Evolutionary conservation across 1,140 invertebrate species (phyloP), one percentile per base, ranked within the genome.

Genomic region (Meloidogyne chitwoodi): DNA sequence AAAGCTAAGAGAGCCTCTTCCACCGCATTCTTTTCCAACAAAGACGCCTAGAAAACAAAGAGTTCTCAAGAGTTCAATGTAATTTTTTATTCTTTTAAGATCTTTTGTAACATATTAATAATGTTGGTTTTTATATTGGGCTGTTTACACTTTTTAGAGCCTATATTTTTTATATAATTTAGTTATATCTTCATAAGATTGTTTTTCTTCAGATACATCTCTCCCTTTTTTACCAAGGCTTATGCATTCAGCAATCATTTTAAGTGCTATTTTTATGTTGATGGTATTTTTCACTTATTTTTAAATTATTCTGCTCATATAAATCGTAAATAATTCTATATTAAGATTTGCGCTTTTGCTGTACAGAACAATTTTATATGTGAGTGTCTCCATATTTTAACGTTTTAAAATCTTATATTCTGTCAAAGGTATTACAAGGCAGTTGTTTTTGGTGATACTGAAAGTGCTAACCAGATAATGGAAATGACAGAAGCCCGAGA

Each of bases 291-390:
- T 22, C 34, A 3, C 19, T 27, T 44, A 19, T n/a, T 19, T 31
- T 19, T 41, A 44, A 6, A n/a, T n/a, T 31, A 22, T 10, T 77
- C 1, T 1, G 27, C 38, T 8, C 16, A 8, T 71, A 27, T 19
- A 41, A 41, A 1, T 3, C 4, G 31, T 71, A 16, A 27, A 74
- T 24, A 1, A 26, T 69, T 68, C 34, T 16, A 19, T 10, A 44
- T 76, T 76, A 38, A 77, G 75, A 68, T 22, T 29, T 64, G 11
- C 16, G 26, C 2, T 79, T 80, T 62, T 24, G 26, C 6, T 79
- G 77, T 31, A 80, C 77, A 1, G 77, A 79, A 62, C 77, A 79
- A 67, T 78, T 77, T 31, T 79, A 79, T 64, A 79, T 79, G 44
- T 48, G 0, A 38, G 34, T 38, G 8, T 31, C 6, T 31, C 34